Base-by-base conservation (phyloP, 1,140 invertebrate species). In the Pseudomyrmex dendroicus region DNA sequence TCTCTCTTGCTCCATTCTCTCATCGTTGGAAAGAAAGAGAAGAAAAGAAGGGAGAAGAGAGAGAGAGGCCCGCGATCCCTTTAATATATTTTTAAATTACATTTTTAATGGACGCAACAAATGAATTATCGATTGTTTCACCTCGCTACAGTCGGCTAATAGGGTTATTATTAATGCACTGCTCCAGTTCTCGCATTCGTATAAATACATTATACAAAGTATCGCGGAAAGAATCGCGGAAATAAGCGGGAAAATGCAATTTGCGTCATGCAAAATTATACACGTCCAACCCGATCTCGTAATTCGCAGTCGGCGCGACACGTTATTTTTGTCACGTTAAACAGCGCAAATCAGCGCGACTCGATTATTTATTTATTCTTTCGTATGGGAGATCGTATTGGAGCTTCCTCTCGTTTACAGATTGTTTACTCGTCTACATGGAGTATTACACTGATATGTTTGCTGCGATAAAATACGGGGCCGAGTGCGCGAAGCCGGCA, bases 21-120 rank as follows among this genome's bases (percentile, higher is more conserved):
- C 12, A 10, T 17, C 3, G 35, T 35, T 35, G 7, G 35, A 35
- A 7, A 35, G 35, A 35, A 35, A 35, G 35, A 35, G 35, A 5
- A 35, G 35, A 7, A 35, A 35, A 35, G 35, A 35, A 35, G 35
- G 5, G 35, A 35, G 35, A 35, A 35, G 5, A 35, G 35, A 35
- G 5, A 35, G 35, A 35, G 35, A 35, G 35, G 35, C 0, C 35
- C 35, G 35, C 89, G 85, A 89, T 89, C 89, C 88, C 84, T 90
- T 90, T 90, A 91, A 93, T 93, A 92, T 92, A 93, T 90, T 92
- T 93, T 93, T 91, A 92, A 92, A 93, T 93, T 92, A 92, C 90
- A 92, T 92, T 92, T 92, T 93, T 92, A 92, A 92, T 93, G 91
- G 88, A 92, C 89, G 86, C 88, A 89, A 91, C 88, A 91, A 91